A percentile compares a stretch with the other conserved stretches of the same genome.
These are phyloP conservation scores for Drosophila borborema DNA, from an alignment of 2,888 invertebrate species.

Conservation along the genomic window DNA sequence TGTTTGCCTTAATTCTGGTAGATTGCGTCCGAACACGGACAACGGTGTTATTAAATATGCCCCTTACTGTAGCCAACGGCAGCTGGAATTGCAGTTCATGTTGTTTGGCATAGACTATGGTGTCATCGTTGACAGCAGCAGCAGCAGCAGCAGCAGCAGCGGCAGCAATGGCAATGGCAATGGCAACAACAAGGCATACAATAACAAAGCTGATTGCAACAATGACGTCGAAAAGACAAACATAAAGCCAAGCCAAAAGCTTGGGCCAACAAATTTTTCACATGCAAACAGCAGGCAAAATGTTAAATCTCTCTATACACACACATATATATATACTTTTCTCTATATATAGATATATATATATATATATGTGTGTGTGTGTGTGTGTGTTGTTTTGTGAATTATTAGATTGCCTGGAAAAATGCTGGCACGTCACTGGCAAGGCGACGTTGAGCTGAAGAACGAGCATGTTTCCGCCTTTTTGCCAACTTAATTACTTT, in stretches of 20 bases:
- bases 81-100: slow-evolving; percentile 26
- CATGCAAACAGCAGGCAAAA: slow-evolving; percentile 29
- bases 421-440: slow-evolving; percentile 43
- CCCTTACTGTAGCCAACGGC: slow-evolving; percentile 11
- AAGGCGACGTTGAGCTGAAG: slow-evolving; percentile 26
- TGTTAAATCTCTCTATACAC: slow-evolving; percentile 6
- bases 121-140: slow-evolving; percentile 46
- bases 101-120: slow-evolving; percentile 47
- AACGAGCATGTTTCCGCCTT: slow-evolving; percentile 57
- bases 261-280: slow-evolving; percentile 40
- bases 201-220: slow-evolving; percentile 47
- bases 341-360: neutral
- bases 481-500: slow-evolving; percentile 77
- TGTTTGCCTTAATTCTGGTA: slow-evolving; percentile 39
- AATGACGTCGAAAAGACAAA: slow-evolving; percentile 46
- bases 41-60: slow-evolving; percentile 57
- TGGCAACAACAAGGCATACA: slow-evolving; percentile 25
- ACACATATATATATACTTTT: neutral
- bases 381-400: slow-evolving; percentile 46
- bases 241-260: slow-evolving; percentile 36
- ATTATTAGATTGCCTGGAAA: slow-evolving; percentile 77
- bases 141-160: slow-evolving; percentile 27
- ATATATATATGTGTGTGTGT: neutral
- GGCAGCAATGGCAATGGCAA: slow-evolving; percentile 7
- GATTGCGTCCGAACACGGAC: slow-evolving; percentile 50